phyloP scores from a whole-genome alignment of 2,113 vertebrate genomes.

The Syrrhaptes paradoxus region DNA sequence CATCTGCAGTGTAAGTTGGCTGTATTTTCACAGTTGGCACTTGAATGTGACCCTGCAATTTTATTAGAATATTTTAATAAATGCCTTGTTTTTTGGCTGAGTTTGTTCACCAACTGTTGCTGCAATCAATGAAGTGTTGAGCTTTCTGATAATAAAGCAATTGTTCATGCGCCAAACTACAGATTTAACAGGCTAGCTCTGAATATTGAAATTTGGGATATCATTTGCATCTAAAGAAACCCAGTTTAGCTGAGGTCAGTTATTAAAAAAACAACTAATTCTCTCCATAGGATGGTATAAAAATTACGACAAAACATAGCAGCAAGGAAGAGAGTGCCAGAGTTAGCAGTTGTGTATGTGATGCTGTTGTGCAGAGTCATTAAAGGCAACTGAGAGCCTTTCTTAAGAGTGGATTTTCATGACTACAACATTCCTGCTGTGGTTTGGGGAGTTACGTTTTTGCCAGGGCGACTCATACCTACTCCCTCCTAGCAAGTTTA shows the following conservation, averaged over 20 bases:
- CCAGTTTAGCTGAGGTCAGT: background rate
- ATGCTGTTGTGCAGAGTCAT: background rate
- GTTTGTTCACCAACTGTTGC: slow-evolving; percentile 26
- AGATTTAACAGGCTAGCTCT: background rate
- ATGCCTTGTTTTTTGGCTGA: background rate
- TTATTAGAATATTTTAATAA: slow-evolving; percentile 52
- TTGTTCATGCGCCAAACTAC: background rate
- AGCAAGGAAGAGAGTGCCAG: background rate
- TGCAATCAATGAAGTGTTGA: background rate
- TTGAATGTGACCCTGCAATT: background rate
- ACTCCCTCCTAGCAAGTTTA: background rate
- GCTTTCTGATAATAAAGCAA: background rate
- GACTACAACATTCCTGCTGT: slow-evolving; percentile 46
- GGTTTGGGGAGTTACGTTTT: slow-evolving; percentile 47
- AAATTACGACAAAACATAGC: background rate
- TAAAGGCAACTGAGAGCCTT: background rate
- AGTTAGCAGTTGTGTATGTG: background rate
- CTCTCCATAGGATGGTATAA: background rate
- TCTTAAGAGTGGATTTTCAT: slow-evolving; percentile 12
- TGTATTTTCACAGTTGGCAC: background rate
- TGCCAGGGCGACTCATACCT: background rate
- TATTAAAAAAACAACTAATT: background rate
- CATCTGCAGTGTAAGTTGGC: slow-evolving; percentile 7
- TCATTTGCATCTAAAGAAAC: background rate
- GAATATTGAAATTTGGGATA: background rate